Evolutionary conservation across 2,113 vertebrate genomes (phyloP), one percentile per base, ranked within the genome.

Genomic region (Eulemur rufifrons): DNA sequence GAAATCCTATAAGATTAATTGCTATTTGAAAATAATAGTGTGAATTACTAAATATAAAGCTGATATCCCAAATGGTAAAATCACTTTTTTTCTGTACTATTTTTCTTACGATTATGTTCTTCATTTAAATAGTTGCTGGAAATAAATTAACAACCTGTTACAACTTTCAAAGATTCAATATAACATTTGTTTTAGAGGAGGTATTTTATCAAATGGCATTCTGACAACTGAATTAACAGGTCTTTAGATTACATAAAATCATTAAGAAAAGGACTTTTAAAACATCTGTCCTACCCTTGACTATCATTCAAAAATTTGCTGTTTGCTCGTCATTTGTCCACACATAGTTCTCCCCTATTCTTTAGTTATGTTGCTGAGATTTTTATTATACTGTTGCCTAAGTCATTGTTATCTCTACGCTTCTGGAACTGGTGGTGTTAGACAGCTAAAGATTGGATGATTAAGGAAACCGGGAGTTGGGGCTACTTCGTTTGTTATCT

Each of bases 131-230:
- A 91, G 83, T 27, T n/a, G 63, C 37, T 86, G 50, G 56, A 61
- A 94, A 90, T 73, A 83, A 95, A 59, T n/a, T n/a, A 95, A 52
- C 59, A 86, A 76, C 42, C 9, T 13, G 73, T 66, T 74, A 90
- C 61, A 91, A 93, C n/a, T 80, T 86, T 39, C 82, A 83, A 94
- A 86, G 37, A 50, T 32, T 50, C 17, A 21, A 14, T 8, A 73
- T 47, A 47, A 50, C 7, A 68, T 52, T 89, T 52, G 21, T 96
- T 94, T 90, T 54, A 25, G 52, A 90, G 29, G 14, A 84, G 27
- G 15, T 81, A 59, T 76, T 95, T 94, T 92, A 92, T 69, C 78
- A 93, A 94, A 68, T 2, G 25, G 8, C 20, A 89, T 71, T 93
- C 52, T 83, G 42, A 42, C 68, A 66, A 82, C 14, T 71, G 23